phyloP scores from a whole-genome alignment of 2,797 vertebrate genomes.

The Megaceryle alcyon region DNA sequence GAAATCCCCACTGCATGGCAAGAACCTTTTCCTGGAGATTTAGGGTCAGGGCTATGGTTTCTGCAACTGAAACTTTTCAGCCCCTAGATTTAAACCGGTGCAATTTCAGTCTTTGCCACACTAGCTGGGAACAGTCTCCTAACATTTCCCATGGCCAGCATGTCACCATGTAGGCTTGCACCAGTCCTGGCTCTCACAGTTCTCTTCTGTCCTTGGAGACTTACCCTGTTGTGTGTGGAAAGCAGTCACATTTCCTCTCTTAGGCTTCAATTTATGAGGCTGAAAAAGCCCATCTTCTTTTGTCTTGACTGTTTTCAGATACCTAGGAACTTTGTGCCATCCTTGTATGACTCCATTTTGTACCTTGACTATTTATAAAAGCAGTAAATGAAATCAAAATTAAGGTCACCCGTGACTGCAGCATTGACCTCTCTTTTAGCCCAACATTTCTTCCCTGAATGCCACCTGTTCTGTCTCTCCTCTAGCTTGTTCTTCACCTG shows the following conservation, averaged over 20 bases:
- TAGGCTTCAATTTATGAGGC: neutral
- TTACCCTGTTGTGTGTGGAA: neutral
- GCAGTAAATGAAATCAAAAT: neutral
- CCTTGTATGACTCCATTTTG: neutral
- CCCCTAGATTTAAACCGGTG: neutral
- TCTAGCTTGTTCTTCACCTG: neutral
- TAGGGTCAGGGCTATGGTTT: neutral
- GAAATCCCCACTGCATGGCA: neutral
- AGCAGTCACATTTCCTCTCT: neutral
- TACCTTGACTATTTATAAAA: constrained; percentile 23
- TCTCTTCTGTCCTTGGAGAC: neutral
- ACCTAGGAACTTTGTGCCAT: constrained; percentile 25
- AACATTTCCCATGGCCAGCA: fast-evolving
- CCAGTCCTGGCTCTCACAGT: neutral
- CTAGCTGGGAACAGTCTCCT: neutral
- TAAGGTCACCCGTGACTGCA: neutral
- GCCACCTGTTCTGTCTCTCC: neutral
- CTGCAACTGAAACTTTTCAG: neutral
- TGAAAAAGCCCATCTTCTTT: neutral
- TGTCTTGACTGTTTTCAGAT: constrained; percentile 14
- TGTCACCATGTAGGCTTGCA: neutral
- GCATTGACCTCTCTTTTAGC: constrained; percentile 16
- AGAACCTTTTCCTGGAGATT: neutral
- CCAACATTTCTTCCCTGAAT: neutral
- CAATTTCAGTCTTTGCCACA: neutral